Conservation (phyloP, 2,113 vertebrate genomes). For the Ivindomyrus marchei region DNA sequence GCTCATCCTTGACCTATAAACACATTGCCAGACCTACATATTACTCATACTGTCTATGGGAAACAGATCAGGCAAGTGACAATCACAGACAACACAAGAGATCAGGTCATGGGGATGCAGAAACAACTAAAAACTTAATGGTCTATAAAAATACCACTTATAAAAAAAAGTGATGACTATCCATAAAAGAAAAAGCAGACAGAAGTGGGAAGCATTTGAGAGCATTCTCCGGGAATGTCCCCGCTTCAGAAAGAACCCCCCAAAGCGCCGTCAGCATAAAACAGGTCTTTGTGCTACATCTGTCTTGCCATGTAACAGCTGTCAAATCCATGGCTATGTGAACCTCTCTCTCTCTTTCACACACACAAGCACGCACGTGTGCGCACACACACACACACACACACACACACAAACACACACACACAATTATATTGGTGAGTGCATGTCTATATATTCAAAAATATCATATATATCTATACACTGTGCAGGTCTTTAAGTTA, state of each 20-base stretch:
- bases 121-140: background rate
- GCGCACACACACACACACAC: background rate
- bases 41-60: background rate
- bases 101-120: background rate
- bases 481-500: conserved; percentile 24
- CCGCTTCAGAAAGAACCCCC: background rate
- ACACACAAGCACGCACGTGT: background rate
- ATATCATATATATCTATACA: conserved; percentile 15
- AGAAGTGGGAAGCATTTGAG: background rate
- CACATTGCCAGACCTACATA: background rate
- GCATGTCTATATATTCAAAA: conserved; percentile 8
- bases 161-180: conserved; percentile 9
- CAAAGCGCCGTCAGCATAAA: background rate
- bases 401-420: background rate
- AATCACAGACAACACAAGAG: background rate
- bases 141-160: conserved; percentile 21
- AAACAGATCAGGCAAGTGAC: background rate
- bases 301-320: conserved; percentile 19
- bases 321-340: background rate
- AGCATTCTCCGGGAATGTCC: conserved; percentile 1
- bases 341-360: background rate
- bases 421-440: background rate
- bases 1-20: background rate
- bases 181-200: background rate
- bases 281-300: conserved; percentile 12